Percentiles rank a stretch among this genome's conserved stretches.
phyloP scores from a whole-genome alignment of 2,888 invertebrate species.

The Euspilapteryx auroguttella region DNA sequence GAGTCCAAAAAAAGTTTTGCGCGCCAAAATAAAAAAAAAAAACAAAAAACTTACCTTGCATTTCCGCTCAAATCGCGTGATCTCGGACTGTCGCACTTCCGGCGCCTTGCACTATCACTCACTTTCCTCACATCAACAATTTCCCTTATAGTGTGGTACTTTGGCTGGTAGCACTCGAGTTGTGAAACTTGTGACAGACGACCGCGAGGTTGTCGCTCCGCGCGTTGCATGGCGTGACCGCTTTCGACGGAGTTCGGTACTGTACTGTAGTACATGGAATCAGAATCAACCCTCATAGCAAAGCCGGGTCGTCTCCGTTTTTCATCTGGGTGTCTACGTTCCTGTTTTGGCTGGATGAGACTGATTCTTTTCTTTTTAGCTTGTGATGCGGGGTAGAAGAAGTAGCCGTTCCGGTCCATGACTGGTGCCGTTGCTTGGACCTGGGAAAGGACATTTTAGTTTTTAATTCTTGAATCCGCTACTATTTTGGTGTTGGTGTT shows the following conservation, averaged over 20 bases:
- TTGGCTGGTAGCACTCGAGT: slow-evolving; percentile 54
- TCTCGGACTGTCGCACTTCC: slow-evolving; percentile 16
- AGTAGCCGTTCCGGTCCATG: slow-evolving; percentile 55
- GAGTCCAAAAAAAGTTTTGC: too few species aligned
- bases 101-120: slow-evolving; percentile 32
- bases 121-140: slow-evolving; percentile 11
- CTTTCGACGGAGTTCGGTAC: slow-evolving; percentile 25
- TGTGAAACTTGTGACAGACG: slow-evolving; percentile 44
- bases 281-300: not conserved
- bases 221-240: slow-evolving; percentile 30
- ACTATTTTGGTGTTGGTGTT: too few species aligned
- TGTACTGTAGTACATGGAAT: slow-evolving; percentile 22
- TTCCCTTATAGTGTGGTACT: slow-evolving; percentile 53
- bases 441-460: slow-evolving; percentile 25
- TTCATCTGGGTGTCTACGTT: too few species aligned
- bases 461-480: too few species aligned
- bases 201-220: slow-evolving; percentile 37
- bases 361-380: slow-evolving; percentile 59
- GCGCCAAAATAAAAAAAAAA: too few species aligned
- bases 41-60: too few species aligned
- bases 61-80: too few species aligned
- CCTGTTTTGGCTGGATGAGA: slow-evolving; percentile 20
- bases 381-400: slow-evolving; percentile 47
- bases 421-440: slow-evolving; percentile 48
- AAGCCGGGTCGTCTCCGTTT: not conserved